Conservation (phyloP, 2,888 invertebrate species). For the Rotaria sp. region DNA sequence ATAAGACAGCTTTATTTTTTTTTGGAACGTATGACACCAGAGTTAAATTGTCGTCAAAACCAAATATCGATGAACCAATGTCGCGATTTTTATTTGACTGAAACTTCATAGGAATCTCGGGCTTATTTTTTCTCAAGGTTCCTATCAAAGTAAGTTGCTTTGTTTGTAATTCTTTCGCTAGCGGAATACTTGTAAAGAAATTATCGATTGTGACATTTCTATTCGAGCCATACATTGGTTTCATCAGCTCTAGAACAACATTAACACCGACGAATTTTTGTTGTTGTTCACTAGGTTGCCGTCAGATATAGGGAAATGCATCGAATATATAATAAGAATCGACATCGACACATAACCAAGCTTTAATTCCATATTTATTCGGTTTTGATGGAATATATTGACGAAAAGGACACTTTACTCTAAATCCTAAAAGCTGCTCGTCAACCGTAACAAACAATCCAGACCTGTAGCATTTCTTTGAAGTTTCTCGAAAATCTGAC, state of each 20-base stretch:
- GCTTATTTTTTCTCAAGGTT: conserved; percentile 26
- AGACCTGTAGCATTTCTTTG: background rate
- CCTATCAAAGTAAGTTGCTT: conserved; percentile 32
- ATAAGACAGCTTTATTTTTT: conserved; percentile 1
- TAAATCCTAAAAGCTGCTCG: background rate
- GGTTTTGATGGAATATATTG: background rate
- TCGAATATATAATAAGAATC: background rate
- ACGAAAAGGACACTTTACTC: background rate
- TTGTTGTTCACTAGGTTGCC: background rate
- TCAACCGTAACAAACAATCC: background rate
- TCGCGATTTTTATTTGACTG: background rate
- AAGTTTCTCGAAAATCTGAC: background rate
- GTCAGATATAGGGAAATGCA: background rate
- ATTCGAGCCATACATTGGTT: background rate
- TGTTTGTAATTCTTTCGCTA: background rate
- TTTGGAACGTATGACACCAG: background rate
- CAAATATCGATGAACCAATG: background rate
- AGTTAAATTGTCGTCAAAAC: background rate
- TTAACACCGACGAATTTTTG: background rate
- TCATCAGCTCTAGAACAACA: background rate
- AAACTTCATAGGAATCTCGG: background rate
- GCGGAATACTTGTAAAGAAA: conserved; percentile 32
- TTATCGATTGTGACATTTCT: conserved; percentile 34
- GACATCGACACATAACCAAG: background rate
- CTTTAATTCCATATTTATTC: background rate